phyloP scores from a whole-genome alignment of 2,113 vertebrate species.

The Leptocoma aspasia region DNA sequence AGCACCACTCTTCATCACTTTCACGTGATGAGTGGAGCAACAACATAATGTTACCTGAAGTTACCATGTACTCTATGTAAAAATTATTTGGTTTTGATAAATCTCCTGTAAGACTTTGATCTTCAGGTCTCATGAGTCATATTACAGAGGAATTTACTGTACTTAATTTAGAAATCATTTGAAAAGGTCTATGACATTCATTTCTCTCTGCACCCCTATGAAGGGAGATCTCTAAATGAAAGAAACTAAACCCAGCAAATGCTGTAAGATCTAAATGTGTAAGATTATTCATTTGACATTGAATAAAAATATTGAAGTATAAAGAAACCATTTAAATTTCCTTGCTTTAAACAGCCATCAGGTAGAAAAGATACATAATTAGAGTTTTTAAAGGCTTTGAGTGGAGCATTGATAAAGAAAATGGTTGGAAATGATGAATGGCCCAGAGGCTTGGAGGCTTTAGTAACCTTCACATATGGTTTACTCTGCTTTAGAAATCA shows the following conservation, averaged over 20 bases:
- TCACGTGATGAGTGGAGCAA: neutral
- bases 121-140: constrained; percentile 30
- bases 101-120: constrained; percentile 56
- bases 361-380: neutral
- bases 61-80: neutral
- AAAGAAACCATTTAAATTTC: neutral
- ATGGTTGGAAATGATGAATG: neutral
- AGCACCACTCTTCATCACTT: neutral
- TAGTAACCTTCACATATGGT: neutral
- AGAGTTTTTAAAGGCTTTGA: neutral
- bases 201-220: neutral
- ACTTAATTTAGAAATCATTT: constrained; percentile 48
- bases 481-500: neutral
- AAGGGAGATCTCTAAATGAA: neutral
- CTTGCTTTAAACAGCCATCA: neutral
- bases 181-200: neutral
- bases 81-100: constrained; percentile 45
- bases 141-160: constrained; percentile 41
- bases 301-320: neutral
- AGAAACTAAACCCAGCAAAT: neutral
- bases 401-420: neutral
- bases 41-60: neutral
- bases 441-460: neutral
- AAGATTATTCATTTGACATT: neutral
- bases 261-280: neutral